Percentiles rank a stretch among this genome's conserved stretches.
Evolutionary conservation across 1,140 invertebrate genomes (phyloP).

Genomic region (Drosophila ambigua): DNA sequence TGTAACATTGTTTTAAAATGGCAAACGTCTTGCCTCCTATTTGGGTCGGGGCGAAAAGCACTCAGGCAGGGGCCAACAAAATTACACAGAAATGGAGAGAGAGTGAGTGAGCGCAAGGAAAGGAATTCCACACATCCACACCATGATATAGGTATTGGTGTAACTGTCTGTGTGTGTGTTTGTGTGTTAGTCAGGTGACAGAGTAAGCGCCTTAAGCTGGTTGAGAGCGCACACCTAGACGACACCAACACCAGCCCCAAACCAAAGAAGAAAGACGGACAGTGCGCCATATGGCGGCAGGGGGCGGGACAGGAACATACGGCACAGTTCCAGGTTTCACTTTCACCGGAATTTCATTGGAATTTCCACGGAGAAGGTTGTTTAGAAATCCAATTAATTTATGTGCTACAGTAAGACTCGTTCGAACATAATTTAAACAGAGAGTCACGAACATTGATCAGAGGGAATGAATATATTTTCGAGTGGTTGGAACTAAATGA

Average conservation of each 20-base stretch:
- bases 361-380: too few species aligned
- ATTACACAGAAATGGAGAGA: slow-evolving; percentile 15
- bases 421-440: too few species aligned
- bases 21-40: slow-evolving; percentile 52
- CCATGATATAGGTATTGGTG: not conserved
- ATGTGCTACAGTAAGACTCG: too few species aligned
- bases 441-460: too few species aligned
- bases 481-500: too few species aligned
- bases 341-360: too few species aligned
- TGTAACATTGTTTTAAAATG: slow-evolving; percentile 67
- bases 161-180: slow-evolving; percentile 14
- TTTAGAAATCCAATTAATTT: too few species aligned
- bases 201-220: slow-evolving; percentile 77
- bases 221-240: slow-evolving; percentile 38
- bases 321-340: not conserved
- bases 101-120: slow-evolving; percentile 7
- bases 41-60: slow-evolving; percentile 68
- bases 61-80: slow-evolving; percentile 51
- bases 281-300: slow-evolving; percentile 37
- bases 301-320: not conserved
- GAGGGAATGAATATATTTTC: too few species aligned
- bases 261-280: slow-evolving; percentile 9
- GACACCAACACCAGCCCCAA: slow-evolving; percentile 6
- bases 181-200: slow-evolving; percentile 72
- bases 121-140: slow-evolving; percentile 22